Conservation (phyloP, 2,797 vertebrate species). For the Rachycentron canadum region DNA sequence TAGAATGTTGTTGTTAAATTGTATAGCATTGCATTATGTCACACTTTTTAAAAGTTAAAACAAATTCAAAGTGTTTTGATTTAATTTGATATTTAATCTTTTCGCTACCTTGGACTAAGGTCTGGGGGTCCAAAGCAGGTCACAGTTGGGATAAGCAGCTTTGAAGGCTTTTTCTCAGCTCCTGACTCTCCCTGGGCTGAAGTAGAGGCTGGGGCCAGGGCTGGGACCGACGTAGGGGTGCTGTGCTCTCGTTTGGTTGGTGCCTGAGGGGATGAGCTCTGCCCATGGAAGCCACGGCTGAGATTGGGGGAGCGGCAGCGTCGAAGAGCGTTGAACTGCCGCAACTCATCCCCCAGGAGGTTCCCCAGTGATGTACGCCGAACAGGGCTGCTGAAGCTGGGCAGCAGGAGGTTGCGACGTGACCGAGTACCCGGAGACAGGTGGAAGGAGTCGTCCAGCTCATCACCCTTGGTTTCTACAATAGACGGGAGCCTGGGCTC, state of each 20-base stretch:
- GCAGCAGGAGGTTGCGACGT: slow-evolving; percentile 88
- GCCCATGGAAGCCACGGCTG: slow-evolving; percentile 77
- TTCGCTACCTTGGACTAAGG: slow-evolving; percentile 93
- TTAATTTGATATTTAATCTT: not conserved
- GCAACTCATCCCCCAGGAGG: slow-evolving; percentile 92
- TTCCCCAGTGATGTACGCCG: slow-evolving; percentile 90
- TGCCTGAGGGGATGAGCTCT: slow-evolving; percentile 83
- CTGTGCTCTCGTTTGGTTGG: slow-evolving; percentile 72
- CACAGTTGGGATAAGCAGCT: slow-evolving; percentile 91
- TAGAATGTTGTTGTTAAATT: not conserved
- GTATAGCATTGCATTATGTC: not conserved
- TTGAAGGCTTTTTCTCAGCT: slow-evolving; percentile 83
- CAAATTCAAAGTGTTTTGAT: not conserved
- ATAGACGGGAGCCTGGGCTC: slow-evolving; percentile 88
- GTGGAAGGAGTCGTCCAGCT: slow-evolving; percentile 84
- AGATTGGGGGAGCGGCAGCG: slow-evolving; percentile 88
- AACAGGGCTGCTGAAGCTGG: slow-evolving; percentile 89
- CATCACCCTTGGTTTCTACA: slow-evolving; percentile 85
- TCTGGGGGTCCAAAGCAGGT: slow-evolving; percentile 88
- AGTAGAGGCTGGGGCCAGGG: slow-evolving; percentile 17
- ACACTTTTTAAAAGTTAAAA: not conserved
- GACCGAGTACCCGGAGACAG: slow-evolving; percentile 82
- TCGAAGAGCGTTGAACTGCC: slow-evolving; percentile 90
- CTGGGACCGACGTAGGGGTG: not conserved
- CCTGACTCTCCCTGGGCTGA: slow-evolving; percentile 40